Base-by-base conservation (phyloP, 2,797 vertebrate species). In the Myotis findleyi region DNA sequence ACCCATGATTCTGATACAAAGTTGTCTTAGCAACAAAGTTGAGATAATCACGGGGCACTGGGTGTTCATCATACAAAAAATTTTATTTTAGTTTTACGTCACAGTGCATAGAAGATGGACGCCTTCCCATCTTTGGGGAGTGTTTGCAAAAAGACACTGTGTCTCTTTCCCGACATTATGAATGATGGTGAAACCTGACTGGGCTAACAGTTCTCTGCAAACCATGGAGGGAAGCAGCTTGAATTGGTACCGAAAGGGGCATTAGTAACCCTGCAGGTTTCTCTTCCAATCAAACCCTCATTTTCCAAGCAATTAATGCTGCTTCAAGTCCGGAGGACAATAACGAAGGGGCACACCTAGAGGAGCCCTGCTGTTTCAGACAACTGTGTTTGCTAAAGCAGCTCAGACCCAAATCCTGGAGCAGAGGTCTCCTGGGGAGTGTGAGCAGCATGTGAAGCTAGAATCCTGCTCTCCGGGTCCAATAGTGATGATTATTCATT, bases 281-380 rank as follows among this genome's bases (percentile, higher is more conserved):
- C 38, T 92, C 59, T 96, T 94, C 62, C 73, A 68, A 66, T 68
- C 0, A 16, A 88, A 69, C 36, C 62, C 82, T 96, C 44, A 59
- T 96, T 97, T 97, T 93, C 93, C 51, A 41, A 85, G 77, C 86
- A 90, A 93, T 97, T 97, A 96, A 94, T 59, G 69, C 47, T 25
- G 59, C 85, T 79, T 93, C 57, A 25, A 83, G 64, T 51, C 90
- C 77, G n/a, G 0, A 47, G 59, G 66, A 75, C 33, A 62, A 25
- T 55, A 30, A 82, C 47, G 7, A 53, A 69, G 59, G 53, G 30
- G 69, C 33, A 66, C 79, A 62, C 69, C 77, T 66, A 27, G 38
- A 66, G 47, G 10, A 51, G 6, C 44, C 86, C 71, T 55, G 77
- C 91, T 86, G 81, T 72, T 84, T 83, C n/a, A 4, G 49, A 57